Evolutionary conservation across 2,113 vertebrate species (phyloP), one percentile per base, ranked within the genome.

Genomic region (Ranitomeya imitator): DNA sequence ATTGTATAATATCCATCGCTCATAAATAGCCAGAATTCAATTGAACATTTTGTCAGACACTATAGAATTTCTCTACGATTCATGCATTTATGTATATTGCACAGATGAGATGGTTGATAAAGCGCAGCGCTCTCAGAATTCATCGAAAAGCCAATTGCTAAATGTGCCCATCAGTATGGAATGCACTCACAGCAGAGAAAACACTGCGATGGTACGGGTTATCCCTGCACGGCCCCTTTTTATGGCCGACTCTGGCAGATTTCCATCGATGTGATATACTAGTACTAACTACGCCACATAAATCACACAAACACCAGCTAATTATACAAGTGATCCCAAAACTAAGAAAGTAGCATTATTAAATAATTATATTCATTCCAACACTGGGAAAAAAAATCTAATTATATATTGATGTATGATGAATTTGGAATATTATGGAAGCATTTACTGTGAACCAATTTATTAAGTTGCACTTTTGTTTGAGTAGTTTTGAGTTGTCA

Each of bases 171-270:
- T 69, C 52, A 11, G 52, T 54, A n/a, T 57, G 63, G 86, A 86
- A 87, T 71, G 86, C 86, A 71, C 80, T 87, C 63, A 87, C 19
- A 59, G 54, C 16, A 71, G 86, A 87, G 61, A 87, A 54, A 80
- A 81, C 78, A 37, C 51, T 57, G 45, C n/a, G 11, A 67, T 16
- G 21, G 77, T 18, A 69, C 61, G 9, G 19, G 78, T 81, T 69
- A 87, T 87, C 77, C 86, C 86, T 80, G 54, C 13, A 31, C 19
- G 63, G 57, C 84, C 71, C 37, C 60, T 61, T 55, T 87, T 80
- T 80, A 63, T 87, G 10, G n/a, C 45, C 9, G 14, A 55, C 55
- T 86, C 76, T 86, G 77, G 61, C 78, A 57, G 7, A 18, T 80
- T 87, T 81, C 60, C 63, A 87, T 71, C 67, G 76, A 69, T 57